Evolutionary conservation across 2,113 vertebrate genomes (phyloP).

Genomic region (Puffinus mauretanicus): DNA sequence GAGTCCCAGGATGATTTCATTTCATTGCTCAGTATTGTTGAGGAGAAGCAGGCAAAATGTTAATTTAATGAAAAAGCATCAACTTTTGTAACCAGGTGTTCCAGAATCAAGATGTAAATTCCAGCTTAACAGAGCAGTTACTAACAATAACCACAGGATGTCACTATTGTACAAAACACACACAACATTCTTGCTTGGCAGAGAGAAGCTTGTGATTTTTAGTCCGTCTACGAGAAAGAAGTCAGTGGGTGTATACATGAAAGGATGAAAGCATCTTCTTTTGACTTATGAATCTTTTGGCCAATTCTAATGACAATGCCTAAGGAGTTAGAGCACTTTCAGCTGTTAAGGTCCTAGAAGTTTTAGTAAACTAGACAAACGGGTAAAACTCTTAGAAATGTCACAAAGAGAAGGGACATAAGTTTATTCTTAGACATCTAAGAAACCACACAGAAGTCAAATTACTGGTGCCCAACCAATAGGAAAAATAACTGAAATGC

Average conservation of each 20-base stretch:
- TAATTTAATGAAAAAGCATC: not conserved
- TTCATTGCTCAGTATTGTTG: not conserved
- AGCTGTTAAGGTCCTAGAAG: not conserved
- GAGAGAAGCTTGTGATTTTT: not conserved
- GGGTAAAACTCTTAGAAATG: not conserved
- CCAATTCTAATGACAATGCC: not conserved
- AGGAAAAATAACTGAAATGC: not conserved
- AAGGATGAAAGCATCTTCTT: not conserved
- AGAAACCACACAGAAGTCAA: not conserved
- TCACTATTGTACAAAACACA: not conserved
- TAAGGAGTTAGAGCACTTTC: not conserved
- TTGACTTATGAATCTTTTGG: not conserved
- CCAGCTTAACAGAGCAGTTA: not conserved
- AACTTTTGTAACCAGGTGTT: not conserved
- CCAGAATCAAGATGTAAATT: not conserved
- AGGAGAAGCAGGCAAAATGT: not conserved
- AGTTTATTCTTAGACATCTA: not conserved
- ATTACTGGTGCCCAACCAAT: not conserved
- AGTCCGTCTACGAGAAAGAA: not conserved
- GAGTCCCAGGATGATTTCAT: not conserved
- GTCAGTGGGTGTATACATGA: accelerated
- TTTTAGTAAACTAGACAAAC: not conserved
- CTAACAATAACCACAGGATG: constrained; percentile 34
- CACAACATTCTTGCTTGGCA: not conserved
- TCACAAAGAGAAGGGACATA: not conserved